These are phyloP conservation scores for Calonectris borealis DNA, from an alignment of 2,113 vertebrate genomes.

Conservation along the genomic window DNA sequence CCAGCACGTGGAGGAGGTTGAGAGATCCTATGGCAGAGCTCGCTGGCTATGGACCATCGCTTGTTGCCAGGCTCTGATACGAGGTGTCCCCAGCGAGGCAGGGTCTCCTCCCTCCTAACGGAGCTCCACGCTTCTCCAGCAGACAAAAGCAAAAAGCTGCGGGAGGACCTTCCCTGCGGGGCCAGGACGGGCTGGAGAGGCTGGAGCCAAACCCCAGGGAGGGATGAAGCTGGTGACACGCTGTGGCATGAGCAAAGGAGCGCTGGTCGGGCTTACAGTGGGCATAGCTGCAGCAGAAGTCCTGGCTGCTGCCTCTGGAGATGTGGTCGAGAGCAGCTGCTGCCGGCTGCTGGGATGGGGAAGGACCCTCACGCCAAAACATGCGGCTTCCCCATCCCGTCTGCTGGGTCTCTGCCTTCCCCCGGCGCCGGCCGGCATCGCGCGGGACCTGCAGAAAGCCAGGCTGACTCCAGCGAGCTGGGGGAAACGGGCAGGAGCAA, in stretches of 20 bases:
- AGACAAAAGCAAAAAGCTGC: neutral
- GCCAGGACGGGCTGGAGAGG: neutral
- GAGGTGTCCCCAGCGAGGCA: neutral
- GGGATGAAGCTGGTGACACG: neutral
- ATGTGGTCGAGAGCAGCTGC: neutral
- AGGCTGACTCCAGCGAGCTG: neutral
- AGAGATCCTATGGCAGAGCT: neutral
- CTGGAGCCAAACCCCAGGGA: neutral
- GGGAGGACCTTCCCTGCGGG: neutral
- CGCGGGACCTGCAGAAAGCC: neutral
- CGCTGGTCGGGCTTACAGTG: neutral
- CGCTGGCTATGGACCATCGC: rapidly evolving
- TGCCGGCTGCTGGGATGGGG: neutral
- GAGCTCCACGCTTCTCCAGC: neutral
- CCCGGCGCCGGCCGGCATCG: rapidly evolving
- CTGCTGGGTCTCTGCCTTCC: neutral
- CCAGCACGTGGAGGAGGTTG: neutral
- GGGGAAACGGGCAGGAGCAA: neutral
- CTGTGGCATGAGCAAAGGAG: neutral
- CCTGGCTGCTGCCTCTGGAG: neutral
- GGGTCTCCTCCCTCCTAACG: neutral
- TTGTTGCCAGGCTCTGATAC: neutral
- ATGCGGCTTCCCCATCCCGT: rapidly evolving
- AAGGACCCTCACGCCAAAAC: neutral
- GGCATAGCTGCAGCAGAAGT: neutral